phyloP scores from a whole-genome alignment of 2,888 invertebrate genomes.

The Spialia ferax region DNA sequence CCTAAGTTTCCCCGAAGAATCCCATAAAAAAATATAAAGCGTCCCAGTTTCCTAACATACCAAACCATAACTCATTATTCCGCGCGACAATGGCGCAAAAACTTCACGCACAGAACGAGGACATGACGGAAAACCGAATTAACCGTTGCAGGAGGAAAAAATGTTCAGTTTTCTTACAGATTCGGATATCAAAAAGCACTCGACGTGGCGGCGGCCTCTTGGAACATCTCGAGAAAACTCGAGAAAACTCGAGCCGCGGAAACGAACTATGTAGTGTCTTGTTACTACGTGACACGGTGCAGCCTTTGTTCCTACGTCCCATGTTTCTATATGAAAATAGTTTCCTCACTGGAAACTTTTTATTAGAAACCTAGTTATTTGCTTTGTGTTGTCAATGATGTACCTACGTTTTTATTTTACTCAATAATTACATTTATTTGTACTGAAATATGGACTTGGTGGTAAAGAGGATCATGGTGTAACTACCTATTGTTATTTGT shows the following conservation, averaged over 20 bases:
- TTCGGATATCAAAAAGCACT: constrained; percentile 44
- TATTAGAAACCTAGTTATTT: background rate
- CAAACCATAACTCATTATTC: constrained; percentile 33
- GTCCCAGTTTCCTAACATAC: constrained; percentile 11
- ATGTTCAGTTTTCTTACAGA: constrained; percentile 29
- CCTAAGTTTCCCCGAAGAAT: too few species aligned
- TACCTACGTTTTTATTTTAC: too few species aligned
- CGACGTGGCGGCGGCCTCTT: constrained; percentile 38
- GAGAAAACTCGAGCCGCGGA: constrained; percentile 42
- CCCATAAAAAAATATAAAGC: background rate
- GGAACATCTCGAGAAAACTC: constrained; percentile 36
- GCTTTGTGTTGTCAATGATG: background rate
- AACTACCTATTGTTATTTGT: too few species aligned
- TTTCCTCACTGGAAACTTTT: constrained; percentile 3
- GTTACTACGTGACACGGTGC: constrained; percentile 36
- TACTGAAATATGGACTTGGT: too few species aligned
- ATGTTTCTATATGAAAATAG: constrained; percentile 8
- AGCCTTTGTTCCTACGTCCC: constrained; percentile 6
- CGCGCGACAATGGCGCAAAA: constrained; percentile 23
- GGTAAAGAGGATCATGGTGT: too few species aligned
- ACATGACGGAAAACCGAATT: constrained; percentile 23
- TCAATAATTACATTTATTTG: too few species aligned
- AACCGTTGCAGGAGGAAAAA: constrained; percentile 23
- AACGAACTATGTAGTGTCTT: constrained; percentile 43
- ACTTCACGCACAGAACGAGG: constrained; percentile 26